Evolutionary conservation across 2,888 invertebrate species (phyloP).

Genomic region (Acleris holmiana): DNA sequence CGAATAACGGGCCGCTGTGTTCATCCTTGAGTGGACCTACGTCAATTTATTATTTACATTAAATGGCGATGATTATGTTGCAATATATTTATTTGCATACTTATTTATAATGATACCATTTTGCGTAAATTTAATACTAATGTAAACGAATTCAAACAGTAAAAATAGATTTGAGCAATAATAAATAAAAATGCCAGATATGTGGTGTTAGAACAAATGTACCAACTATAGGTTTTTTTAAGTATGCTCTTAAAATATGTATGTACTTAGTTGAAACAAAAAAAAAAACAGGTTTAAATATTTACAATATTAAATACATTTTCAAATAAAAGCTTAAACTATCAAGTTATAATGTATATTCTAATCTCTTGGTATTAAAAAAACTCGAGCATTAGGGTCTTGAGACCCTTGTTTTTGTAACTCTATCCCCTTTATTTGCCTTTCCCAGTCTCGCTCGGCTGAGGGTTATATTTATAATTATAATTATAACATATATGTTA

Average conservation of each 20-base stretch:
- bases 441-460: slow-evolving; percentile 62
- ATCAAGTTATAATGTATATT: slow-evolving; percentile 10
- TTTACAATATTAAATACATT: background rate
- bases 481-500: slow-evolving; percentile 20
- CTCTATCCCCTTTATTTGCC: slow-evolving; percentile 68
- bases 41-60: slow-evolving; percentile 15
- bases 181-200: no score
- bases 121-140: background rate
- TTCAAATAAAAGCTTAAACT: background rate
- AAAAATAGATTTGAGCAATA: no score
- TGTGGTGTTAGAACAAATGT: no score
- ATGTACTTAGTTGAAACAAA: no score
- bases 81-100: slow-evolving; percentile 8
- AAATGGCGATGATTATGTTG: background rate
- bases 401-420: slow-evolving; percentile 69
- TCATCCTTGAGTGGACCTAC: slow-evolving; percentile 17
- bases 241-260: no score
- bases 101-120: background rate
- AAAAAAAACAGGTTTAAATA: no score
- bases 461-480: slow-evolving; percentile 32
- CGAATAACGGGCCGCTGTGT: slow-evolving; percentile 4
- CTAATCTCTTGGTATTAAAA: slow-evolving; percentile 45
- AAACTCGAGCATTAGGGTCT: slow-evolving; percentile 48
- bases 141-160: background rate
- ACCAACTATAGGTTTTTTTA: no score